Evolutionary conservation across 2,888 invertebrate species (phyloP).

Genomic region (Spodoptera littoralis): DNA sequence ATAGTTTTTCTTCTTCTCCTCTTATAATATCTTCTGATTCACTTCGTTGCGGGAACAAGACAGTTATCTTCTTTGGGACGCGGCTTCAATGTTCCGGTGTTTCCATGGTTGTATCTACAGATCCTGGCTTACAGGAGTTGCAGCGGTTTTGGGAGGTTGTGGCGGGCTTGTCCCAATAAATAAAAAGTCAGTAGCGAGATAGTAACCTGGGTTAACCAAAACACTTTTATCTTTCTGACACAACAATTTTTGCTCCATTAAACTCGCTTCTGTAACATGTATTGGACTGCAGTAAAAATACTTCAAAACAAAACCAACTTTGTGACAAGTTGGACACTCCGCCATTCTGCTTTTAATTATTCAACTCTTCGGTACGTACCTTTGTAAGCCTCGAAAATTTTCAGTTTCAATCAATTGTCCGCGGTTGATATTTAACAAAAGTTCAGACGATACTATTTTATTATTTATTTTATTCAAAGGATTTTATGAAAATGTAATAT

Average conservation of each 20-base stretch:
- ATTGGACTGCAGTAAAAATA: slow-evolving; percentile 12
- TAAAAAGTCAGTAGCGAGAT: too few species aligned
- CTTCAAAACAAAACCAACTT: slow-evolving; percentile 54
- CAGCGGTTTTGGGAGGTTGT: too few species aligned
- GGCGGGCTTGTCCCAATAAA: too few species aligned
- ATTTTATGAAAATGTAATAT: slow-evolving; percentile 12
- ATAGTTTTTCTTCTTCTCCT: too few species aligned
- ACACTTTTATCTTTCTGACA: neutral
- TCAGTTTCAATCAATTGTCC: slow-evolving; percentile 28
- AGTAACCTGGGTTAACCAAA: neutral
- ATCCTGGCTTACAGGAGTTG: too few species aligned
- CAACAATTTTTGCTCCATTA: neutral
- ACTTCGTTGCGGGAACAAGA: too few species aligned
- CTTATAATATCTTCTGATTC: too few species aligned
- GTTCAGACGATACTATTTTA: slow-evolving; percentile 21
- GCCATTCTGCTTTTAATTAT: slow-evolving; percentile 51
- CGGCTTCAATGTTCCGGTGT: too few species aligned
- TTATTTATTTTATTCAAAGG: slow-evolving; percentile 28
- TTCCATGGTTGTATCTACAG: too few species aligned
- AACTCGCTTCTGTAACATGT: neutral
- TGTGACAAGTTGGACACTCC: slow-evolving; percentile 54
- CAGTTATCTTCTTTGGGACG: too few species aligned
- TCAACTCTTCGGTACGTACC: slow-evolving; percentile 34
- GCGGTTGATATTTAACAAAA: slow-evolving; percentile 19
- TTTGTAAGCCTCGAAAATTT: slow-evolving; percentile 19